Conservation (phyloP, 2,113 vertebrate genomes). For the Podarcis muralis region DNA sequence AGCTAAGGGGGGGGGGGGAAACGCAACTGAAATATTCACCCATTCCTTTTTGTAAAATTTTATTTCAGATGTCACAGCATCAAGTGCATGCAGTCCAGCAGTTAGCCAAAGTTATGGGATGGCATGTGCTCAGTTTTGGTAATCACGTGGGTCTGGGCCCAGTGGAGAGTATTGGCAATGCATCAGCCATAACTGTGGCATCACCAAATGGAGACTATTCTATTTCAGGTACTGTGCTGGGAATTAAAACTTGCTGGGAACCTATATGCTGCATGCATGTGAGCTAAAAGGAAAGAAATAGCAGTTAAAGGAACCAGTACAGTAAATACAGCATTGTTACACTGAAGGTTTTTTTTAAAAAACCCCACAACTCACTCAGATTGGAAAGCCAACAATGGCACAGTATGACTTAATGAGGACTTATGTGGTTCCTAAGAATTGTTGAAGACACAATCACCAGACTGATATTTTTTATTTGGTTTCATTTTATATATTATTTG, state of each 20-base stretch:
- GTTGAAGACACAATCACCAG: background rate
- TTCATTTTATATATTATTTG: background rate
- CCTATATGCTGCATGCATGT: background rate
- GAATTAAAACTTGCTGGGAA: background rate
- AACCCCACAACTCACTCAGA: background rate
- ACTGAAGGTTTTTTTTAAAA: background rate
- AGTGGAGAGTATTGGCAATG: constrained; percentile 95
- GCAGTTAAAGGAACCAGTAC: background rate
- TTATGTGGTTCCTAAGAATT: background rate
- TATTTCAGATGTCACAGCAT: constrained; percentile 95
- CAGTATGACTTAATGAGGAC: background rate
- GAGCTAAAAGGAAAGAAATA: background rate
- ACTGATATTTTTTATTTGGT: background rate
- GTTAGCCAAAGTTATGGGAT: constrained; percentile 98
- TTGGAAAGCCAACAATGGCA: background rate
- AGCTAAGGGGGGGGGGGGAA: background rate
- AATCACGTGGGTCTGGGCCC: constrained; percentile 94
- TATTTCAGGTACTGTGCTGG: constrained; percentile 85
- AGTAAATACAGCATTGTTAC: background rate
- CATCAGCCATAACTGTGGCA: constrained; percentile 92
- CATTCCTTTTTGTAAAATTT: accelerated
- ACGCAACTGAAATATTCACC: background rate
- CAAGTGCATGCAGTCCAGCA: constrained; percentile 98
- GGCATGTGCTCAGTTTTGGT: constrained; percentile 97
- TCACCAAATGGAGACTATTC: constrained; percentile 93